Conservation (phyloP, 1,140 invertebrate genomes). For the Lasioglossum baleicum region DNA sequence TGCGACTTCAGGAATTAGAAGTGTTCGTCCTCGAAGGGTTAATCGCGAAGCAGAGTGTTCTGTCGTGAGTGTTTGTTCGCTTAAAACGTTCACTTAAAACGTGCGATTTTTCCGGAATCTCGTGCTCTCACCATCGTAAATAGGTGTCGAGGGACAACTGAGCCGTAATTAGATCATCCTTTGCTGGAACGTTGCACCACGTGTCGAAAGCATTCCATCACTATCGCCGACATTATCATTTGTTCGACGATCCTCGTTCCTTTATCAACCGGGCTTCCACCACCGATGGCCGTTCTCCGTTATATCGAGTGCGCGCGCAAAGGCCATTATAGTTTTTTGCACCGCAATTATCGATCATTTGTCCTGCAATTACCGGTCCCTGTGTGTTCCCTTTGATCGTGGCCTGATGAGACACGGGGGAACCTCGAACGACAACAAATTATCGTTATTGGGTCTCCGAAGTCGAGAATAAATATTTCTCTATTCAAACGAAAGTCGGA, state of each 20-base stretch:
- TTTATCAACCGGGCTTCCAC: not conserved
- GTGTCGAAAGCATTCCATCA: not conserved
- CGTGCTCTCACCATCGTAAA: not conserved
- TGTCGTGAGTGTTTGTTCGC: no score
- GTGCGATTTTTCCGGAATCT: no score
- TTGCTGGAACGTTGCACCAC: not conserved
- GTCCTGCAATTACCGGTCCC: not conserved
- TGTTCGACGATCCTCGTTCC: not conserved
- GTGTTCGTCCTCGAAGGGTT: no score
- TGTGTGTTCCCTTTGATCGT: not conserved
- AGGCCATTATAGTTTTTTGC: not conserved
- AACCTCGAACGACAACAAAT: not conserved
- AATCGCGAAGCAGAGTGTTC: no score
- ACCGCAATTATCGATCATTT: not conserved
- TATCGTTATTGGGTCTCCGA: not conserved
- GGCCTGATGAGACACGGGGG: not conserved
- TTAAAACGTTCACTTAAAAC: no score
- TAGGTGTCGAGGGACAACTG: not conserved
- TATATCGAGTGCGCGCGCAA: not conserved
- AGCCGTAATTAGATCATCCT: not conserved
- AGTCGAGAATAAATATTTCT: not conserved
- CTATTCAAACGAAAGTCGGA: not conserved
- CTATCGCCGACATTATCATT: not conserved
- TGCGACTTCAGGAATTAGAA: no score
- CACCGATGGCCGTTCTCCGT: not conserved